These are phyloP conservation scores for Hyles lineata DNA, from an alignment of 2,888 invertebrate species.

Conservation along the genomic window DNA sequence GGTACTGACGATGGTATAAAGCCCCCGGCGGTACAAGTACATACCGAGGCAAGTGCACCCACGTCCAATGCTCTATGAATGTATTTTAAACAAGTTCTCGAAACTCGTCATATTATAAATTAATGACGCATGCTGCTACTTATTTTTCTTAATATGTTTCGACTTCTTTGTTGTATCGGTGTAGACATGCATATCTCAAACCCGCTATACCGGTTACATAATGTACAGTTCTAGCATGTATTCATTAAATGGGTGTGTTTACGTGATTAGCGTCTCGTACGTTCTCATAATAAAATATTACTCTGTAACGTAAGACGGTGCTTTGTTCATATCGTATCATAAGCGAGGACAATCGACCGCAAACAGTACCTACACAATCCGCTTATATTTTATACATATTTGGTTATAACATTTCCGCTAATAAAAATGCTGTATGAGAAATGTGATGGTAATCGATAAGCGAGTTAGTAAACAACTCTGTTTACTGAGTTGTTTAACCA, in stretches of 20 bases:
- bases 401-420: slow-evolving; percentile 1
- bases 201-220: slow-evolving; percentile 9
- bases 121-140: slow-evolving; percentile 2
- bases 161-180: slow-evolving; percentile 2
- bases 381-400: background rate
- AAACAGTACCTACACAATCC: slow-evolving; percentile 20
- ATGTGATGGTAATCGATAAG: background rate
- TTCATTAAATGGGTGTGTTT: slow-evolving; percentile 21
- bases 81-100: background rate
- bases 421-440: background rate
- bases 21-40: background rate
- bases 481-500: too few species aligned
- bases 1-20: background rate
- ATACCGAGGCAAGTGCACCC: background rate
- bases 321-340: slow-evolving; percentile 15
- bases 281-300: slow-evolving; percentile 25
- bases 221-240: slow-evolving; percentile 8
- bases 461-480: background rate
- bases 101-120: slow-evolving; percentile 13
- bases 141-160: background rate
- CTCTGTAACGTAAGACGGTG: slow-evolving; percentile 18
- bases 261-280: slow-evolving; percentile 27
- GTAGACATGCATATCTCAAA: background rate
- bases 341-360: slow-evolving; percentile 36
- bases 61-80: background rate